Evolutionary conservation across 2,888 invertebrate genomes (phyloP).

Genomic region (Gymnoscelis rufifasciata): DNA sequence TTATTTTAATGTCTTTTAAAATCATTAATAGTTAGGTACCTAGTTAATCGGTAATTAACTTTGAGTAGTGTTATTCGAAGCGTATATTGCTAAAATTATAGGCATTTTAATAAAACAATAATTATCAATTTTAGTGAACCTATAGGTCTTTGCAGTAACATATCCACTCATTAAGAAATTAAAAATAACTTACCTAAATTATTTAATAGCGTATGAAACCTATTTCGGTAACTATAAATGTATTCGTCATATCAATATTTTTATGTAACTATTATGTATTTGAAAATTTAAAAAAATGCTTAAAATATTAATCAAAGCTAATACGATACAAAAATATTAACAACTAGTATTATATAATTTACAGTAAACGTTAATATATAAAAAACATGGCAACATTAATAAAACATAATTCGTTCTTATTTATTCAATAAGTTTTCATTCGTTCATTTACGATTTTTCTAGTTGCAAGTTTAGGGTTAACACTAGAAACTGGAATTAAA

Average conservation of each 20-base stretch:
- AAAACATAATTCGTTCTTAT: no score
- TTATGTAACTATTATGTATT: neutral
- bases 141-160: constrained; percentile 53
- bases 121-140: constrained; percentile 28
- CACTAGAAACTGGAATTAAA: no score
- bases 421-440: no score
- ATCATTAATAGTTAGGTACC: constrained; percentile 57
- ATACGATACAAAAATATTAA: no score
- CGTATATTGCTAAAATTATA: constrained; percentile 59
- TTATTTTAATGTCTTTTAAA: constrained; percentile 64
- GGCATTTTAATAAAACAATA: constrained; percentile 50
- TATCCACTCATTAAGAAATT: constrained; percentile 49
- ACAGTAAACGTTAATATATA: no score
- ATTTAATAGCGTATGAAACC: constrained; percentile 5
- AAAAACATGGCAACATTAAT: no score
- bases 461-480: no score
- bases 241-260: constrained; percentile 38
- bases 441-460: no score
- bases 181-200: constrained; percentile 24
- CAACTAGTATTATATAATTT: no score
- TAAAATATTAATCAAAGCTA: no score
- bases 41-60: constrained; percentile 53
- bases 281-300: no score
- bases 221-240: constrained; percentile 26
- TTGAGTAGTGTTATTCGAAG: constrained; percentile 55